phyloP scores from a whole-genome alignment of 2,113 vertebrate species.

The Crotalus viridis region DNA sequence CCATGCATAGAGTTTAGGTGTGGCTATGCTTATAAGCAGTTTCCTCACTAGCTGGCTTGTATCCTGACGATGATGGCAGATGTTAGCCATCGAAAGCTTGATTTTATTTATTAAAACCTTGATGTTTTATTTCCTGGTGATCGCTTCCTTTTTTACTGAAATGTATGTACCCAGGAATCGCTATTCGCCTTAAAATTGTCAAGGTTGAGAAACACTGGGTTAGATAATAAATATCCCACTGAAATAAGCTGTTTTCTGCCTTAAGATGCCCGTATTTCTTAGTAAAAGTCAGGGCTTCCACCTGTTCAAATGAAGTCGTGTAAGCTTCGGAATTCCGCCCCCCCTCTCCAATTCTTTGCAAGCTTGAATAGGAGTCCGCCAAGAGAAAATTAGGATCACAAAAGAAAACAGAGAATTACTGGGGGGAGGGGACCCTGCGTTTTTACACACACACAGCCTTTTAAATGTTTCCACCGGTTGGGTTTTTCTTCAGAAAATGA shows the following conservation, averaged over 20 bases:
- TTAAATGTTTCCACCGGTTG: background rate
- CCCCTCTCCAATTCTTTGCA: background rate
- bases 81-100: no score
- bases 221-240: conserved; percentile 55
- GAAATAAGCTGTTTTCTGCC: conserved; percentile 45
- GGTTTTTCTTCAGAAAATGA: background rate
- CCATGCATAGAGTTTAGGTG: no score
- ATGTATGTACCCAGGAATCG: no score
- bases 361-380: background rate
- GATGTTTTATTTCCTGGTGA: no score
- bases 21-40: no score
- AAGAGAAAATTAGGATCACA: no score
- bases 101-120: no score
- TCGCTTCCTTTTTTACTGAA: no score
- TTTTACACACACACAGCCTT: background rate
- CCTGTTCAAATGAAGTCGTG: background rate
- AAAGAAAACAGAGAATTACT: background rate
- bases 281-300: background rate
- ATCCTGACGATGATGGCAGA: no score
- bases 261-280: conserved; percentile 24
- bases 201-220: conserved; percentile 13
- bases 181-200: no score
- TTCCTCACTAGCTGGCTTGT: no score
- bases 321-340: background rate
- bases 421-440: background rate